Base-by-base conservation (phyloP, 2,797 vertebrate species). In the Garrulus glandarius region DNA sequence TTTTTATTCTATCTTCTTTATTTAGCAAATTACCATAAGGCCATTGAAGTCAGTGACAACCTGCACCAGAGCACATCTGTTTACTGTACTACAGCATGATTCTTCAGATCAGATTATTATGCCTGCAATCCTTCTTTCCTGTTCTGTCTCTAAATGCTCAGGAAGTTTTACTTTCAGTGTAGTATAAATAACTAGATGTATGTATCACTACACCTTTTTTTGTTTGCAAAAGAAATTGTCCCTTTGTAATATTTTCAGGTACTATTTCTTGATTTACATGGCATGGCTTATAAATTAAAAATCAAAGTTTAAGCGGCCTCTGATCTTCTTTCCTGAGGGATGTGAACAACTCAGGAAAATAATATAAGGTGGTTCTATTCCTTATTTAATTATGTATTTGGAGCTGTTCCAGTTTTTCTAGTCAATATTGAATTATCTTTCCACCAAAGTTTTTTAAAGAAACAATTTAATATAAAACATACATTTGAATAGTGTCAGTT, bases 241-340 rank as follows among this genome's bases (percentile, higher is more conserved):
- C 76, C 65, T 95, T 75, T 71, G 49, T 68, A 87, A 70, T 68
- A 75, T 68, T 97, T 91, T 83, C 50, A 85, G 85, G 41, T 69
- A 71, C 75, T 93, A 87, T 91, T 96, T 87, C 72, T 89, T 87
- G 36, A 93, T 91, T 93, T 89, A 93, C 32, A 78, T 11, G 23
- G 46, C 53, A 63, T 24, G 47, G 79, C 79, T 95, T 87, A 95
- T 96, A 91, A 96, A 97, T 96, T 89, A 96, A 91, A 95, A 96
- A 96, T 96, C 95, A 95, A 97, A 95, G 89, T 89, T 89, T 93
- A 87, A 69, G 64, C 2, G 1, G 89, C 21, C 69, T 97, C 92
- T 97, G 96, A 96, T 96, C 92, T 92, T 94, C 79, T 78, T 91
- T 96, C 91, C 82, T 92, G 81, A 83, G 89, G 84, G 87, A 91